These are phyloP conservation scores for Perognathus longimembris DNA, from an alignment of 2,113 vertebrate species.

Conservation along the genomic window DNA sequence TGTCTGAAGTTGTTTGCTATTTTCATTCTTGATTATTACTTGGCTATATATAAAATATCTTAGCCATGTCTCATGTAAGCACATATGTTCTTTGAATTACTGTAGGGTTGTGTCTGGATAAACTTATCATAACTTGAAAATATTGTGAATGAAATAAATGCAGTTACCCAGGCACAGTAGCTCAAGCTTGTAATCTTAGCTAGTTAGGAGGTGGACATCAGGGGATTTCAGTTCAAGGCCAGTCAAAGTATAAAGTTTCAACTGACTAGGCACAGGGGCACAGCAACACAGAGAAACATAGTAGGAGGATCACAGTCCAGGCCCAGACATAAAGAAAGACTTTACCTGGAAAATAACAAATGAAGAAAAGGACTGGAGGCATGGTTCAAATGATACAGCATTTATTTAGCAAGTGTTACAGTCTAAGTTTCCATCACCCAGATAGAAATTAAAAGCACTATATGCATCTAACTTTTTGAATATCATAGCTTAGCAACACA, in stretches of 20 bases:
- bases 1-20: neutral
- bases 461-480: neutral
- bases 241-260: neutral
- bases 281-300: too few species aligned
- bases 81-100: neutral
- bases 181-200: neutral
- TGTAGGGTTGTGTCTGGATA: neutral
- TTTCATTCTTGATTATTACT: conserved; percentile 30
- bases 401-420: neutral
- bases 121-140: neutral
- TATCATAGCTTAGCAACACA: neutral
- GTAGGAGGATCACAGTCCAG: too few species aligned
- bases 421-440: neutral
- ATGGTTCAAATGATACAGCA: too few species aligned
- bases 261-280: too few species aligned
- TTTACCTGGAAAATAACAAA: too few species aligned
- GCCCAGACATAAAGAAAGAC: too few species aligned
- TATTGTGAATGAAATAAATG: neutral
- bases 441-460: neutral
- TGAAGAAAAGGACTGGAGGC: too few species aligned
- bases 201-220: neutral
- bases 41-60: neutral
- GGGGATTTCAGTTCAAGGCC: neutral
- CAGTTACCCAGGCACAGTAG: neutral
- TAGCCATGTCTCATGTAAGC: neutral